Evolutionary conservation across 2,113 vertebrate species (phyloP), one percentile per base, ranked within the genome.

Genomic region (Zosterops lateralis): DNA sequence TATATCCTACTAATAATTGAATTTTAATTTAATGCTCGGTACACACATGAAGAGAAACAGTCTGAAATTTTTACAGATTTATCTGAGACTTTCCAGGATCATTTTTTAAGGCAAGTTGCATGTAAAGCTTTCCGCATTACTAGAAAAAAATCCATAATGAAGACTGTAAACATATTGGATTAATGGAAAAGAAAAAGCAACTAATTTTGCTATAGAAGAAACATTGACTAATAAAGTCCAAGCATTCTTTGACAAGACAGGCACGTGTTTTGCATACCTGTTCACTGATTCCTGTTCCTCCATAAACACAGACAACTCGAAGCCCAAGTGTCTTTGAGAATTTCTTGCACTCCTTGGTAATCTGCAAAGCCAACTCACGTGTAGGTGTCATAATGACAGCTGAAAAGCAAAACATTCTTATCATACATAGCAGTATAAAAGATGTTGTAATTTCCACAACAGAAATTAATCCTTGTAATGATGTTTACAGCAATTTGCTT

Each of bases 261-360:
- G 32, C 25, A 13, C 19, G 8, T 51, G 21, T 57, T 57, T 14
- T 25, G 28, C 4, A 2, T 96, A 99, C 99, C 99, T 99, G 99
- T 82, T 99, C 99, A 79, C 99, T 99, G 97, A 99, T 99, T 81
- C 99, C 99, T 14, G 99, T 99, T 96, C 99, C 99, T 95, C 99
- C 99, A 83, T 99, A 99, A 75, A 99, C 99, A 98, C 99, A 99
- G 75, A 99, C 99, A 97, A 99, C 99, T 87, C 99, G 96, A 93
- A 99, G 98, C 1, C 98, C 98, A 95, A 99, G 98, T 0, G 98
- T 97, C 97, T 99, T 99, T 10, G 99, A 99, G 97, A 99, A 99
- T 94, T 99, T 99, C 98, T 99, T 99, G 53, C 99, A 99, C 96
- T 99, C 99, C 96, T 99, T 99, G 89, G 99, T 99, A 94, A 99